These are phyloP conservation scores for Noturus placidus DNA, from an alignment of 2,113 vertebrate species.

Conservation along the genomic window DNA sequence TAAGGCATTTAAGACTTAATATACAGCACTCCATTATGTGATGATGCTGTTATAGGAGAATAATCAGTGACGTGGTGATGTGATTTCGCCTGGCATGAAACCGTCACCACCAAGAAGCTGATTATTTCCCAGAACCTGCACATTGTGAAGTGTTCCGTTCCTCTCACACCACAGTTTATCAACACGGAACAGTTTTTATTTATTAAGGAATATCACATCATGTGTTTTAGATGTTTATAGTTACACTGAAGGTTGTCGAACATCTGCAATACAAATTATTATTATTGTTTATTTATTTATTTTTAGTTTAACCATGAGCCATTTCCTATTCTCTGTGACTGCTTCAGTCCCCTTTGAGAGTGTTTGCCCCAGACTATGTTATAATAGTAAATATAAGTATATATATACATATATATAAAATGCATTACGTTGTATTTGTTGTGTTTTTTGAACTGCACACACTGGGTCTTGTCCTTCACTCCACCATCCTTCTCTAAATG, in stretches of 20 bases:
- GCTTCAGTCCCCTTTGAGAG: no score
- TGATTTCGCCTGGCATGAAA: no score
- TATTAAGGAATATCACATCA: no score
- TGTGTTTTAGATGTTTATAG: no score
- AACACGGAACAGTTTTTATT: neutral
- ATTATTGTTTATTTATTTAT: no score
- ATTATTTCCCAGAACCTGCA: no score
- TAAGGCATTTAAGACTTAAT: neutral
- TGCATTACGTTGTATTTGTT: neutral
- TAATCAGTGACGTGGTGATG: neutral
- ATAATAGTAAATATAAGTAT: neutral
- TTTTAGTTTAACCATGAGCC: no score
- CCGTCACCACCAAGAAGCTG: no score
- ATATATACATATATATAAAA: neutral
- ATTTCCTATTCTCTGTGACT: no score
- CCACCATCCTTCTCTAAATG: neutral
- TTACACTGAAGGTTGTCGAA: neutral
- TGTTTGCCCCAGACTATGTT: no score
- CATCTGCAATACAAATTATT: neutral
- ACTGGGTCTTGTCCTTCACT: neutral
- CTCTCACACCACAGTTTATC: neutral
- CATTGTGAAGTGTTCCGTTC: no score
- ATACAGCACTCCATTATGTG: neutral
- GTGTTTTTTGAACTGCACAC: neutral
- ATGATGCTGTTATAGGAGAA: neutral